These are phyloP conservation scores for Sphenopsis melanotis DNA, from an alignment of 2,797 vertebrate genomes.

Conservation along the genomic window DNA sequence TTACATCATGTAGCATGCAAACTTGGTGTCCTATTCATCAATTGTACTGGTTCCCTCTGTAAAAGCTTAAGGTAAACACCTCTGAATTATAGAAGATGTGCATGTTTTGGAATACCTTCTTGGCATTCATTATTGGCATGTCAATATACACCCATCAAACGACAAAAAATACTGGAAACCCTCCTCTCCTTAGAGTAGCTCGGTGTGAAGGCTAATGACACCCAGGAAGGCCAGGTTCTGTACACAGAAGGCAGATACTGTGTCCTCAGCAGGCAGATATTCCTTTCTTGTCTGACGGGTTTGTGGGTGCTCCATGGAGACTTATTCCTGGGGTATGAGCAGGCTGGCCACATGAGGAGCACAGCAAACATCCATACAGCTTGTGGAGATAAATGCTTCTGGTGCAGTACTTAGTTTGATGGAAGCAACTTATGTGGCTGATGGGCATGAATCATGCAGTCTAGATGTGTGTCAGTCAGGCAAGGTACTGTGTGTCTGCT, in stretches of 20 bases:
- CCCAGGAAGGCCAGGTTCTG: neutral
- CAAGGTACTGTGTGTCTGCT: neutral
- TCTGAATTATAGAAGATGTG: neutral
- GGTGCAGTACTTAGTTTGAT: neutral
- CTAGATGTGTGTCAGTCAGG: neutral
- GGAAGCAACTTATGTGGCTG: neutral
- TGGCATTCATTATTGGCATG: neutral
- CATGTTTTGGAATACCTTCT: neutral
- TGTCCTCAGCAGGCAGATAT: neutral
- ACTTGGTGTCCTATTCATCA: neutral
- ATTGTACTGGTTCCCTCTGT: accelerated
- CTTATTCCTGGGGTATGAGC: neutral
- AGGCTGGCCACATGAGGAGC: neutral
- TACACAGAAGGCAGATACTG: neutral
- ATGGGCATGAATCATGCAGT: neutral
- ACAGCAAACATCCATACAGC: neutral
- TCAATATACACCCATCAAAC: neutral
- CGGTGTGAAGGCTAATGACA: neutral
- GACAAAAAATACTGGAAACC: neutral
- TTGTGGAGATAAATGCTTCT: neutral
- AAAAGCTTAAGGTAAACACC: neutral
- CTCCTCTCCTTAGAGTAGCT: neutral
- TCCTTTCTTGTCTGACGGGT: neutral
- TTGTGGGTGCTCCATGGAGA: neutral
- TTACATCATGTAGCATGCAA: neutral